phyloP scores from a whole-genome alignment of 2,113 vertebrate genomes.

The Sciurus niger region DNA sequence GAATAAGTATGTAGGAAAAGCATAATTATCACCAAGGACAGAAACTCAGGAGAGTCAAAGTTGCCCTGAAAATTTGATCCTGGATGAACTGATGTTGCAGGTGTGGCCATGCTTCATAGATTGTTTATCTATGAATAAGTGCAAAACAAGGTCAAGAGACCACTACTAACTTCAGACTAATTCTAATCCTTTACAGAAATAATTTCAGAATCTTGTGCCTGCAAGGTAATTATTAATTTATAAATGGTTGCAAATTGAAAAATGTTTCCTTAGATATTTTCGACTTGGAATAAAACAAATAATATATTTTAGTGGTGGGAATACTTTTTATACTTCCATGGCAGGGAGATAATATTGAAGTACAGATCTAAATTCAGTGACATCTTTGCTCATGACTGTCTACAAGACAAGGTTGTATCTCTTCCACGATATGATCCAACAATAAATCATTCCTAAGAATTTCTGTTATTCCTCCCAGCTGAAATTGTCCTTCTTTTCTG shows the following conservation, averaged over 20 bases:
- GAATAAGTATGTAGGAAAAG: neutral
- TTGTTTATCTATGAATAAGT: neutral
- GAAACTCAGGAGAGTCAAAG: conserved; percentile 3
- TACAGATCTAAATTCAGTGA: conserved; percentile 5
- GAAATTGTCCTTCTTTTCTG: neutral
- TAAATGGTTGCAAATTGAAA: neutral
- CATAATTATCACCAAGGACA: neutral
- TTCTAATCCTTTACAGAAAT: conserved; percentile 18
- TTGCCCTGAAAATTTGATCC: conserved; percentile 6
- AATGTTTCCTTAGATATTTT: conserved; percentile 5
- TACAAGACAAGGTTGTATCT: neutral
- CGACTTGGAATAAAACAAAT: neutral
- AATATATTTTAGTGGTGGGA: neutral
- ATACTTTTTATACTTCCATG: neutral
- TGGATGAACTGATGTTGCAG: neutral
- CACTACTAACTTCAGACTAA: neutral
- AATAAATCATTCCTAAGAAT: neutral
- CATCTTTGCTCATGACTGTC: neutral
- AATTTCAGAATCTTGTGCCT: conserved; percentile 1
- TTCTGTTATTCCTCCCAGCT: conserved; percentile 15
- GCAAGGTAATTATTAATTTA: conserved; percentile 7
- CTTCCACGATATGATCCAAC: neutral
- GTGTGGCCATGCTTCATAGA: neutral
- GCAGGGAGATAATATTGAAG: neutral
- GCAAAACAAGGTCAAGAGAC: conserved; percentile 15